phyloP scores from a whole-genome alignment of 2,888 invertebrate species.

The Colletes collaris region DNA sequence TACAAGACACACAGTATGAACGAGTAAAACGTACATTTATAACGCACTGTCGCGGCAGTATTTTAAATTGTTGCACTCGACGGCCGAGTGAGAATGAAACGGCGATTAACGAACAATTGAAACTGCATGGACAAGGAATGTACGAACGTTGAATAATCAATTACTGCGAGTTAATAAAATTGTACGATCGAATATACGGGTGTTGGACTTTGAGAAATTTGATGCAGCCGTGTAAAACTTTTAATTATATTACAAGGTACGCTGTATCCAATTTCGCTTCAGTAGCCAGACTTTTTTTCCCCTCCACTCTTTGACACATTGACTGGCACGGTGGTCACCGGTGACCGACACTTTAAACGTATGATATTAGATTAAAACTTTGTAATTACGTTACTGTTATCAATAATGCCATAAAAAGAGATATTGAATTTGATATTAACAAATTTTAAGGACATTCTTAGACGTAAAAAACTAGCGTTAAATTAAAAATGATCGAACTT shows the following conservation, averaged over 20 bases:
- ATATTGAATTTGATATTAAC: too few relatives aligned
- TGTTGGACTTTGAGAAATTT: neutral
- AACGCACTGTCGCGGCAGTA: constrained; percentile 18
- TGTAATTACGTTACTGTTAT: too few relatives aligned
- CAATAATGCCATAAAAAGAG: too few relatives aligned
- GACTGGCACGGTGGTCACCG: too few relatives aligned
- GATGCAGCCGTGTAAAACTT: neutral
- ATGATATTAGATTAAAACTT: too few relatives aligned
- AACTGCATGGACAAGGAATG: constrained; percentile 42
- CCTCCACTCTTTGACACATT: too few relatives aligned
- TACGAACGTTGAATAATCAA: constrained; percentile 56
- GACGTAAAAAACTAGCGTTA: too few relatives aligned
- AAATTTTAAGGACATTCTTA: too few relatives aligned
- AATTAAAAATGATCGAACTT: too few relatives aligned
- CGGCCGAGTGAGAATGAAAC: neutral
- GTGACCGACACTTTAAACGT: too few relatives aligned
- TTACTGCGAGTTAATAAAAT: constrained; percentile 31
- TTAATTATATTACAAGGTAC: neutral
- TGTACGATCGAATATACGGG: constrained; percentile 14
- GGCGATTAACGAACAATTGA: constrained; percentile 12
- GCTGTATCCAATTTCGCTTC: neutral
- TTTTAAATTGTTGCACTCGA: constrained; percentile 39
- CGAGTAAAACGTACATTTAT: constrained; percentile 29
- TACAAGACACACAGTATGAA: constrained; percentile 16
- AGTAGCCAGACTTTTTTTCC: too few relatives aligned